phyloP scores from a whole-genome alignment of 2,113 vertebrate genomes.

The Cepphus grylle region DNA sequence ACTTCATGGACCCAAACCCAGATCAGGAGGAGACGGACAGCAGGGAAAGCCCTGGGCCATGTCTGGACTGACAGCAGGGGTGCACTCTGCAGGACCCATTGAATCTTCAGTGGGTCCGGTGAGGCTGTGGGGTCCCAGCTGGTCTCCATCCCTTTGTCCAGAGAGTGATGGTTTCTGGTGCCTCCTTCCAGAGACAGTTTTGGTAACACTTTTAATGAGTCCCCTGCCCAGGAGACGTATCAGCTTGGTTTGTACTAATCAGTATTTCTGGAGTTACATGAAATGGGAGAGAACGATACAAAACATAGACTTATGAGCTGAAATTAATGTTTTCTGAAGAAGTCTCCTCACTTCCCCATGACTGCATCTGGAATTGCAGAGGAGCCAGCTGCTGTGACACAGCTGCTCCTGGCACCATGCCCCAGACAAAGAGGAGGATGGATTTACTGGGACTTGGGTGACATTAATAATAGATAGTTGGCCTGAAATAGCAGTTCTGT shows the following conservation, averaged over 20 bases:
- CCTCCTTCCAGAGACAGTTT: neutral
- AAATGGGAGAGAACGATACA: neutral
- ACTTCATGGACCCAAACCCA: neutral
- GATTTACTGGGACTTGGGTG: neutral
- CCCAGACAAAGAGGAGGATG: neutral
- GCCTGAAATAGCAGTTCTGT: neutral
- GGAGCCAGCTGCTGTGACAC: neutral
- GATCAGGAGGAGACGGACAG: neutral
- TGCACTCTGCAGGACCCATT: neutral
- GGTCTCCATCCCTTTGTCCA: neutral
- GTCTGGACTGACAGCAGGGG: neutral
- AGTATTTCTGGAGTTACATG: neutral
- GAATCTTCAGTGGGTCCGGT: neutral
- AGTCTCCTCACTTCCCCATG: neutral
- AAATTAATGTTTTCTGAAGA: neutral
- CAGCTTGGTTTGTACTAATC: accelerated
- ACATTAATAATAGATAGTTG: neutral
- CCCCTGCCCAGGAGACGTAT: neutral
- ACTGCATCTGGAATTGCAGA: neutral
- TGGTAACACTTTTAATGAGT: neutral
- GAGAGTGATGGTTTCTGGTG: neutral
- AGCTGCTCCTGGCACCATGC: neutral
- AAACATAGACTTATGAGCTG: neutral
- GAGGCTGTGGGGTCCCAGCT: neutral
- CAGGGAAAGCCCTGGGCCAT: neutral